Base-by-base conservation (phyloP, 92 coral and sea anemone genomes). In the Phenganax subtilis region DNA sequence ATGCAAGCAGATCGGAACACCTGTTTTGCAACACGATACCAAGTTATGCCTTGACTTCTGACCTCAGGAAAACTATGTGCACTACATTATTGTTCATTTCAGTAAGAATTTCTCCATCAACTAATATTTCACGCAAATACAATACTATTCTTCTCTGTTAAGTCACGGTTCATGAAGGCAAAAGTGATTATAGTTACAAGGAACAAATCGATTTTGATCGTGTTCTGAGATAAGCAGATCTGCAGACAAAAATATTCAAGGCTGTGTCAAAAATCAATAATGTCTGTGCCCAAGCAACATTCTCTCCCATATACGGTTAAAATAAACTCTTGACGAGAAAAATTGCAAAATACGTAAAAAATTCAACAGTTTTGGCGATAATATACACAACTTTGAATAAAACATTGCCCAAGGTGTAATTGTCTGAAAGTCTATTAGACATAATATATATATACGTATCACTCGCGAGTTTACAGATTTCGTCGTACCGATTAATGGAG, bases 1-100 rank as follows among this genome's bases (percentile, higher is more conserved):
- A 56, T 76, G 54, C 31, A 76, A 56, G 68, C 67, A 76, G 79
- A 74, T 54, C 29, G 27, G 62, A 51, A 54, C 80, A 75, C 72
- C 72, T 66, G 72, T 66, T 29, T 66, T 66, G 72, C 25, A 66
- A 66, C 51, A 9, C 25, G 72, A 66, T 66, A 66, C 31, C 51
- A 66, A 9, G 28, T 66, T 12, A 66, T 12, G 28, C 6, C 12
- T 0, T 29, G 44, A 66, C 51, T 27, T 66, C 47, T 66, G 72
- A 25, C 51, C 8, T 66, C 47, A 12, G 12, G 72, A 15, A 66
- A 66, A 57, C 67, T 76, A 53, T 57, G 9, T 72, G 54, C 6
- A 55, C n/a, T 75, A 51, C 60, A 55, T 53, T 75, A 51, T 15
- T 27, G 7, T 20, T 44, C 58, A 10, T 47, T 72, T 3, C 27